phyloP scores from a whole-genome alignment of 1,140 invertebrate genomes.

The Pseudoatta argentina region DNA sequence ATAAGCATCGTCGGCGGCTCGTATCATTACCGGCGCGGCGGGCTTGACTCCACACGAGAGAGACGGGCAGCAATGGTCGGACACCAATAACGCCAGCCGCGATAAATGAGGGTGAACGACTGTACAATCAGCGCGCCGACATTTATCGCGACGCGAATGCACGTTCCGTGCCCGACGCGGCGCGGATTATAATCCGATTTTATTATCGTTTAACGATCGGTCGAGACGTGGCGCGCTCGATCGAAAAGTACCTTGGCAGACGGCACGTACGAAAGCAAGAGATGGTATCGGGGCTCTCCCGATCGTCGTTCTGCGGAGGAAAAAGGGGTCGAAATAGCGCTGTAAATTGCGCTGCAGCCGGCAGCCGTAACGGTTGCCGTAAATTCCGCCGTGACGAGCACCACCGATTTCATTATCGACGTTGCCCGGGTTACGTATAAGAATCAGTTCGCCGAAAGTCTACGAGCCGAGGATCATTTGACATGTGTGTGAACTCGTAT shows the following conservation, averaged over 20 bases:
- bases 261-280: conserved; percentile 31
- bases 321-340: conserved; percentile 25
- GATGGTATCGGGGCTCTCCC: neutral
- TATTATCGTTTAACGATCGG: conserved; percentile 58
- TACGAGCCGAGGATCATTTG: neutral
- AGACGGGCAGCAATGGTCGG: conserved; percentile 11
- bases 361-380: conserved; percentile 34
- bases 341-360: conserved; percentile 42
- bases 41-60: conserved; percentile 4
- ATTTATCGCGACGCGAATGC: conserved; percentile 60
- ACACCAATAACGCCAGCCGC: conserved; percentile 47
- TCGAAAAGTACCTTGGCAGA: conserved; percentile 37
- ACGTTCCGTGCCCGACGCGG: conserved; percentile 16
- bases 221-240: conserved; percentile 42
- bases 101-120: conserved; percentile 63
- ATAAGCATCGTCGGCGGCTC: conserved; percentile 46
- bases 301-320: conserved; percentile 4
- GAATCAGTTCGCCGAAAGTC: conserved; percentile 31
- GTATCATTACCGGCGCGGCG: conserved; percentile 44
- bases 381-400: conserved; percentile 48
- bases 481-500: neutral
- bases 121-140: conserved; percentile 59
- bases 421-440: conserved; percentile 11
- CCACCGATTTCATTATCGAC: conserved; percentile 48
- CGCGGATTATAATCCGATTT: conserved; percentile 59